These are phyloP conservation scores for Schizotus pectinicornis DNA, from an alignment of 2,888 invertebrate species.

Conservation along the genomic window DNA sequence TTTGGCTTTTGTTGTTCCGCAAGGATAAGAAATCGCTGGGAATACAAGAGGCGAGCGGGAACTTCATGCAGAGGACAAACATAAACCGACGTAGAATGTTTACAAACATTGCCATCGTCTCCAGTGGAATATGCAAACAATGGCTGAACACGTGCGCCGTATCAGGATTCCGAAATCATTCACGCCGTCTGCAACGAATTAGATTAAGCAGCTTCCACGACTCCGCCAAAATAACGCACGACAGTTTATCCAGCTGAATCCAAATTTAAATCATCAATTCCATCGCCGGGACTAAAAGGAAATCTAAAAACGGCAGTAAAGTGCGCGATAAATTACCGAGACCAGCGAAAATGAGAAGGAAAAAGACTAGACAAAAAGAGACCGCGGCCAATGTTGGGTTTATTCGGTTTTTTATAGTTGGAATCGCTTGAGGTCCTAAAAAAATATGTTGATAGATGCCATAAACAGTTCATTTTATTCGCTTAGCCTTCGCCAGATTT, in stretches of 20 bases:
- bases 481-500: no score
- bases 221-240: no score
- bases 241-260: no score
- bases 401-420: not conserved
- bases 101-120: slow-evolving; percentile 21
- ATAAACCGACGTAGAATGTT: slow-evolving; percentile 26
- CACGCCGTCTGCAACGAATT: slow-evolving; percentile 3
- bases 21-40: slow-evolving; percentile 22
- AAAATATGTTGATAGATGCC: no score
- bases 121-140: slow-evolving; percentile 21
- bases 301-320: no score
- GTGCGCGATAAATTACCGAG: no score
- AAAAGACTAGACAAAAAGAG: slow-evolving; percentile 4
- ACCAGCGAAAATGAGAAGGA: not conserved
- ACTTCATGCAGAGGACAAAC: slow-evolving; percentile 25
- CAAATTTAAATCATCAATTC: no score
- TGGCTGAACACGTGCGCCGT: slow-evolving; percentile 14
- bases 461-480: no score
- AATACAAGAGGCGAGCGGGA: slow-evolving; percentile 23
- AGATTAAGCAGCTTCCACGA: no score
- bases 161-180: not conserved
- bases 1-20: slow-evolving; percentile 20
- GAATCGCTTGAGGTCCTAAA: no score
- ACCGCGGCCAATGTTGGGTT: slow-evolving; percentile 1
- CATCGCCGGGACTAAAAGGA: no score